A percentile compares a stretch with the other conserved stretches of the same genome.
phyloP scores from a whole-genome alignment of 2,113 vertebrate species.

The Laticauda colubrina region DNA sequence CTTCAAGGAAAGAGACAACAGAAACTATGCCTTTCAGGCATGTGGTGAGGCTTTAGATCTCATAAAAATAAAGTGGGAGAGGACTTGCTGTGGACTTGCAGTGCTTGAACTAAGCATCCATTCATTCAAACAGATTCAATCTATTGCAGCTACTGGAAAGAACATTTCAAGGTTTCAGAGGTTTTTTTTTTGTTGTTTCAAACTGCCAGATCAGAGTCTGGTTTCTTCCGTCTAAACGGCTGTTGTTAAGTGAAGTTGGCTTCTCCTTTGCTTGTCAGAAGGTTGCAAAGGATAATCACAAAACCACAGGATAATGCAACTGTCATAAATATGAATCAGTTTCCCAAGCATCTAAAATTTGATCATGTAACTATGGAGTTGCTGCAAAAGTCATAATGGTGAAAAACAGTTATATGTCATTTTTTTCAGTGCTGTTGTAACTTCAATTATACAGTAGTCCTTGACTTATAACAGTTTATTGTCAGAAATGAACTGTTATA shows the following conservation, averaged over 20 bases:
- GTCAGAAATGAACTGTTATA: too few relatives aligned
- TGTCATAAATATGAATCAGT: not conserved
- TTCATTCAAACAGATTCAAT: not conserved
- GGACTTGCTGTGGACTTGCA: not conserved
- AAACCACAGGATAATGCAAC: not conserved
- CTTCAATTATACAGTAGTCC: too few relatives aligned
- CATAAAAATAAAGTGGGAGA: not conserved
- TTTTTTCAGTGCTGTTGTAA: not conserved
- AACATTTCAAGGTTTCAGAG: not conserved
- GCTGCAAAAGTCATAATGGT: not conserved
- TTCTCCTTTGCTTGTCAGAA: not conserved
- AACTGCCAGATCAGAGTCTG: not conserved
- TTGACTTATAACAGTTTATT: too few relatives aligned
- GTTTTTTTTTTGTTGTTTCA: not conserved
- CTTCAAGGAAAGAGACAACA: not conserved
- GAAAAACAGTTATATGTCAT: not conserved
- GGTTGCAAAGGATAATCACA: not conserved
- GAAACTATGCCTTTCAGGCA: not conserved
- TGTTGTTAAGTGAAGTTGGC: not conserved
- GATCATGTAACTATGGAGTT: not conserved
- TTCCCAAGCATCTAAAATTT: not conserved
- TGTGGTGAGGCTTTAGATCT: not conserved
- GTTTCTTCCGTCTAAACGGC: not conserved
- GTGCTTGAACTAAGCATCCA: not conserved
- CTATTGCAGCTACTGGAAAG: not conserved